Percentiles rank a stretch among this genome's conserved stretches.
These are phyloP conservation scores for Actinernus sp. DNA, from an alignment of 92 coral and sea anemone genomes.

Conservation along the genomic window DNA sequence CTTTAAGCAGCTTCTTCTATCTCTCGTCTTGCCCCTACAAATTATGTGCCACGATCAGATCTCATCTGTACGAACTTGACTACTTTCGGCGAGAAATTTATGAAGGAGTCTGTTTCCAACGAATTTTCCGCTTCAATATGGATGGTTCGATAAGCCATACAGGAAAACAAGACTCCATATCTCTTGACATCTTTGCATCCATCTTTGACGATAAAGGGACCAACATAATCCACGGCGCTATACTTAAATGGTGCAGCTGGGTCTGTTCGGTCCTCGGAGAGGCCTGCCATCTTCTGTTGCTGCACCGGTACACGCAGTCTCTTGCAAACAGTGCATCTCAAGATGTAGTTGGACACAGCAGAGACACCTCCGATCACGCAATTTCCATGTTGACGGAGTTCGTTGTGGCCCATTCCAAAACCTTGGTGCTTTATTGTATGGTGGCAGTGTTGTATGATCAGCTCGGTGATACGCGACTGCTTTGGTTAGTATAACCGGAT, in stretches of 20 bases:
- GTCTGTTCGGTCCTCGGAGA: slow-evolving; percentile 38
- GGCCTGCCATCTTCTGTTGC: slow-evolving; percentile 52
- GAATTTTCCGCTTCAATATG: slow-evolving; percentile 36
- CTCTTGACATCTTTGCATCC: slow-evolving; percentile 46
- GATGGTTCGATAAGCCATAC: slow-evolving; percentile 43
- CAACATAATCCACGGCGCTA: slow-evolving; percentile 40
- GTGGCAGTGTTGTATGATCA: slow-evolving; percentile 27
- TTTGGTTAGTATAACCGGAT: slow-evolving; percentile 34
- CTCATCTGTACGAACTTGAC: slow-evolving; percentile 59
- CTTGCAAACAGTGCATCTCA: too few species aligned
- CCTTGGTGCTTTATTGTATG: slow-evolving; percentile 50
- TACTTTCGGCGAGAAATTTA: slow-evolving; percentile 51
- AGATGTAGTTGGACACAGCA: too few species aligned
- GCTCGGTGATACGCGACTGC: too few species aligned
- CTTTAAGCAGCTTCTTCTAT: slow-evolving; percentile 17
- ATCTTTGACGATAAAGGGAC: slow-evolving; percentile 42
- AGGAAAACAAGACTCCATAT: slow-evolving; percentile 50
- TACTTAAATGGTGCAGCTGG: slow-evolving; percentile 47
- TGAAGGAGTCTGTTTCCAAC: slow-evolving; percentile 45
- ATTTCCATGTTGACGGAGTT: slow-evolving; percentile 56
- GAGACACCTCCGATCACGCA: too few species aligned
- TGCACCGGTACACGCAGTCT: slow-evolving; percentile 32
- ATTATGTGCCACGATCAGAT: slow-evolving; percentile 43
- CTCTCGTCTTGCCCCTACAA: slow-evolving; percentile 40
- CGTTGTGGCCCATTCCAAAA: slow-evolving; percentile 60